Percentiles rank a stretch among this genome's conserved stretches.
These are phyloP conservation scores for Pseudococcus longispinus DNA, from an alignment of 2,888 invertebrate genomes.

Conservation along the genomic window DNA sequence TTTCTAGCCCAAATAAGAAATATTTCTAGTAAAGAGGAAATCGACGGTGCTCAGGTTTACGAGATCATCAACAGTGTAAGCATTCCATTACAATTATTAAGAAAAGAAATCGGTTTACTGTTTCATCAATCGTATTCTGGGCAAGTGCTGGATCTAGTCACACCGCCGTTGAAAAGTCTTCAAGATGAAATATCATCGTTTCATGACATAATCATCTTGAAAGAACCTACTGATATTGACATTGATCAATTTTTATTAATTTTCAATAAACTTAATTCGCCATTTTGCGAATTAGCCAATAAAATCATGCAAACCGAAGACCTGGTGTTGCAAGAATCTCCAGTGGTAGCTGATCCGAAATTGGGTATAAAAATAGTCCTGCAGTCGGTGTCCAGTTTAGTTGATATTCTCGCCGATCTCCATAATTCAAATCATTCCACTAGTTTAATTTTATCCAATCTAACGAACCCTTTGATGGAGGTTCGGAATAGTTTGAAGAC, in stretches of 20 bases:
- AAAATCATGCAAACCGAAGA: constrained; percentile 59
- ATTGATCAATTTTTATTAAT: constrained; percentile 60
- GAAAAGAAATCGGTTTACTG: constrained; percentile 60
- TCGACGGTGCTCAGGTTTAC: constrained; percentile 52
- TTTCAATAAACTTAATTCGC: constrained; percentile 62
- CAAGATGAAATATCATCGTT: constrained; percentile 62
- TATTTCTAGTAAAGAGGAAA: constrained; percentile 15
- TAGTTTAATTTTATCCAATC: constrained; percentile 52
- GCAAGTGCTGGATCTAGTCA: constrained; percentile 59
- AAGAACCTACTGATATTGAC: constrained; percentile 56
- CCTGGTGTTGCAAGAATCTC: constrained; percentile 57
- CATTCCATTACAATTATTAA: constrained; percentile 60
- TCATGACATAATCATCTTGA: constrained; percentile 61
- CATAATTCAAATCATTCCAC: constrained; percentile 54
- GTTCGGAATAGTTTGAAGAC: constrained; percentile 59
- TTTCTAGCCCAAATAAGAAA: not conserved
- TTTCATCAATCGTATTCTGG: constrained; percentile 58
- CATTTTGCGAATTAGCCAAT: constrained; percentile 59
- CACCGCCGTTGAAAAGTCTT: constrained; percentile 61
- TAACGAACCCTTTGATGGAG: constrained; percentile 58
- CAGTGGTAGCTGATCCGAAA: constrained; percentile 59
- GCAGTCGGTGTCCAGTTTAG: constrained; percentile 59
- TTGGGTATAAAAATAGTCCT: constrained; percentile 59
- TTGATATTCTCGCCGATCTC: constrained; percentile 57
- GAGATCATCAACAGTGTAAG: constrained; percentile 59